Percentiles rank a stretch among this genome's conserved stretches.
These are phyloP conservation scores for Vanacampus margaritifer DNA, from an alignment of 2,113 vertebrate genomes.

Conservation along the genomic window DNA sequence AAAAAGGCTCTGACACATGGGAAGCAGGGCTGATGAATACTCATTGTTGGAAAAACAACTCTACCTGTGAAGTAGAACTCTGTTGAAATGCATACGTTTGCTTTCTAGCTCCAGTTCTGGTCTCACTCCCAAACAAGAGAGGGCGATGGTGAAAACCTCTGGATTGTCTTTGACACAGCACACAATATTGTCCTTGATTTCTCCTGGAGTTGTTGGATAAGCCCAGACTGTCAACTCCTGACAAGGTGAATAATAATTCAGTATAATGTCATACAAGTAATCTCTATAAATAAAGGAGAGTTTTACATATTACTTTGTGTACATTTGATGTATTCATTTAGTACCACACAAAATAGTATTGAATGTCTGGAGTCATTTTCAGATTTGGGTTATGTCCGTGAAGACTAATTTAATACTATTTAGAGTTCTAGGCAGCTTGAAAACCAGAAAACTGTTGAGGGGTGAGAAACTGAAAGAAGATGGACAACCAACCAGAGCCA, in stretches of 20 bases:
- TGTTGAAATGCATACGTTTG: conserved; percentile 78
- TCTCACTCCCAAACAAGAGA: conserved; percentile 82
- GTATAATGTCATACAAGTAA: background rate
- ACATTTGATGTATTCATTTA: background rate
- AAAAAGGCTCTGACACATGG: background rate
- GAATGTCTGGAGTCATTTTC: no score
- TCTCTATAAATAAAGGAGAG: background rate
- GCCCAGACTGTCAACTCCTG: conserved; percentile 85
- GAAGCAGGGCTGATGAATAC: background rate
- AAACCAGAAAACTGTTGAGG: no score
- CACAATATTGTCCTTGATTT: conserved; percentile 81
- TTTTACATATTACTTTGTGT: background rate
- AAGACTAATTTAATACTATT: no score
- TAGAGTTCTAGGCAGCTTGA: no score
- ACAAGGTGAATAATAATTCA: conserved; percentile 7
- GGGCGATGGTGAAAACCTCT: conserved; percentile 68
- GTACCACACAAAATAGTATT: background rate
- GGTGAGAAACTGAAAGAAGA: no score
- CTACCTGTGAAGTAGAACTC: conserved; percentile 81
- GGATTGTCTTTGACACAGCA: conserved; percentile 84
- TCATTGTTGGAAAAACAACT: background rate
- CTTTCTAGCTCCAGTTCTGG: conserved; percentile 82
- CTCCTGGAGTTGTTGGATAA: conserved; percentile 79
- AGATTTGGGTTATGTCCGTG: no score
- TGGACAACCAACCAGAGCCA: no score